These are phyloP conservation scores for Acipenser oxyrinchus DNA, from an alignment of 2,797 vertebrate species.

Conservation along the genomic window DNA sequence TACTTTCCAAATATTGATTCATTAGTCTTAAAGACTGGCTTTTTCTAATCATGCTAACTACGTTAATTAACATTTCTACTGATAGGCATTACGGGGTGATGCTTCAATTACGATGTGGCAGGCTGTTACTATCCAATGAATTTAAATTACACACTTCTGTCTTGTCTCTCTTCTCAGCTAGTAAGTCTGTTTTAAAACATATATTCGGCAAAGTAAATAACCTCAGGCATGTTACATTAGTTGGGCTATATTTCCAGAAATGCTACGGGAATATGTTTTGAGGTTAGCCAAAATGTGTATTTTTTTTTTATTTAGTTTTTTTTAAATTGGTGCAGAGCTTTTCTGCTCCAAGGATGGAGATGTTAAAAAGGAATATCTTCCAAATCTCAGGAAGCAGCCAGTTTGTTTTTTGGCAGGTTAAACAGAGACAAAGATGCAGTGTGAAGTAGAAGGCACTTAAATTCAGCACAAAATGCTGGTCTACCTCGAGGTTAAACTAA, in stretches of 20 bases:
- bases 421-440: not conserved
- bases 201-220: conserved; percentile 21
- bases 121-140: conserved; percentile 20
- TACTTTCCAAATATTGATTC: conserved; percentile 5
- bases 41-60: conserved; percentile 17
- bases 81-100: conserved; percentile 8
- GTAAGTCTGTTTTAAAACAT: not conserved
- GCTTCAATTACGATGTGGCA: conserved; percentile 3
- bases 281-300: too few relatives aligned
- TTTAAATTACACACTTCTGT: conserved; percentile 21
- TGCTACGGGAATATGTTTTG: too few relatives aligned
- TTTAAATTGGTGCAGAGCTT: not conserved
- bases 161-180: conserved; percentile 12
- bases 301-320: not conserved
- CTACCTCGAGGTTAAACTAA: not conserved
- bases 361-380: not conserved
- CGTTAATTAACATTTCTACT: conserved; percentile 24
- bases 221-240: conserved; percentile 9
- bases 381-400: not conserved
- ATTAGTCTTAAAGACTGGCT: conserved; percentile 15
- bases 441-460: conserved; percentile 10
- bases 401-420: not conserved
- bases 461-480: not conserved
- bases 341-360: not conserved
- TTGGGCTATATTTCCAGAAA: conserved; percentile 5